phyloP scores from a whole-genome alignment of 2,113 vertebrate species.

The rat (Rattus norvegicus) region GRCr8 NC_086027.1:81916001-81916500 shows the following conservation, averaged over 20 bases:
- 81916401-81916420: not conserved
- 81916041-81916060: not conserved
- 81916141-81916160: not conserved
- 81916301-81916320: conserved; percentile 30
- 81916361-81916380: conserved; percentile 51
- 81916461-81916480: fast-evolving
- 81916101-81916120: not conserved
- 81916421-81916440: not conserved
- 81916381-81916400: conserved; percentile 35
- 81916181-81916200: not conserved
- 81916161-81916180: conserved; percentile 39
- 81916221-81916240: not conserved
- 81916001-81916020: not conserved
- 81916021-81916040: not conserved
- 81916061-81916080: not conserved
- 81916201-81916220: not conserved
- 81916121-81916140: conserved; percentile 31
- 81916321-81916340: conserved; percentile 15
- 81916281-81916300: not conserved
- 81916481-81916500: not conserved
- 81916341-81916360: conserved; percentile 42
- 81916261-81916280: conserved; percentile 2
- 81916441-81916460: not conserved
- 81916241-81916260: conserved; percentile 35
- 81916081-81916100: not conserved